Base-by-base conservation (phyloP, 2,113 vertebrate species). In the Epinephelus lanceolatus region DNA sequence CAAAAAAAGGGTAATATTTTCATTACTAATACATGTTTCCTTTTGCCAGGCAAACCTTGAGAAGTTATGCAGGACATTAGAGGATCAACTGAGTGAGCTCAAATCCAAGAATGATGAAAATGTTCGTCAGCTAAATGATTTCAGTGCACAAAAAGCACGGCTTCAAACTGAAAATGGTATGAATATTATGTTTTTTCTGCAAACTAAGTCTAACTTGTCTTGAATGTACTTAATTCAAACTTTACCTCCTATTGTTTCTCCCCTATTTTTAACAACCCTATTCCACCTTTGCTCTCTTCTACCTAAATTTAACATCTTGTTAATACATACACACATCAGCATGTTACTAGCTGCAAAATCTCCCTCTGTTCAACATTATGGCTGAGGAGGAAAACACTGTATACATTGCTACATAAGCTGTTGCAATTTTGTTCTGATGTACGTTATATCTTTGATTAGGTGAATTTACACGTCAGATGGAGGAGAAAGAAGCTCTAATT, bases 81-180 rank as follows among this genome's bases (percentile, higher is more conserved):
- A 99, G 79, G 98, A 99, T 78, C 98, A 99, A 23, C 89, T 97
- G 51, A 97, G 95, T 84, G 97, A 99, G 55, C 73, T 96, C 5
- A 99, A 96, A 87, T 60, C 94, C 3, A 99, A 96, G 84, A 96
- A 96, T 19, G 97, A 99, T 6, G 97, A 99, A 88, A 96, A 98
- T 78, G 91, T 96, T 2, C 94, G 97, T 51, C 94, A 97, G n/a
- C 94, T 99, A 37, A 97, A 94, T 0, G 98, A 98, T 40, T 68
- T 96, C 0, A 91, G 85, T 5, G 59, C 87, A 3, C 97, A 98
- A 53, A 97, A 92, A 89, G 96, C 95, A 4, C 96, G 96, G 17
- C 92, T 99, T 53, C 96, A 96, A 75, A 97, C 95, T 84, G 95
- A 96, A 88, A 95, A 94, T 80, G 95, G 94, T 94, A 89, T 5